Conservation (phyloP, 2,797 vertebrate species). For the Tympanoctomys barrerae region DNA sequence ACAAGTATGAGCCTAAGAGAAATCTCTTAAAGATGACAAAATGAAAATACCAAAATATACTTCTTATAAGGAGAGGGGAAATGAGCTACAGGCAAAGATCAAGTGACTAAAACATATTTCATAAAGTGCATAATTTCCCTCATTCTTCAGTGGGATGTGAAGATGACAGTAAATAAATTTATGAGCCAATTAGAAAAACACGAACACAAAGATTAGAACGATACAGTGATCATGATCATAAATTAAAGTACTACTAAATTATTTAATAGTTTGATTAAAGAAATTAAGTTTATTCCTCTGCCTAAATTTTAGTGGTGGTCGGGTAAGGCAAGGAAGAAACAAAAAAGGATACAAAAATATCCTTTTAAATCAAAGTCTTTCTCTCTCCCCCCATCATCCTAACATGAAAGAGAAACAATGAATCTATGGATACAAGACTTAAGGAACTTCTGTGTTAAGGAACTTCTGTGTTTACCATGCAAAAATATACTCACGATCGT, state of each 20-base stretch:
- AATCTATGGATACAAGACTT: neutral
- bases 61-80: neutral
- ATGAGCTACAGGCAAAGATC: neutral
- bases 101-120: slow-evolving; percentile 31
- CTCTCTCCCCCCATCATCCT: neutral
- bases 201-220: neutral
- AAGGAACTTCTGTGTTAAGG: slow-evolving; percentile 20
- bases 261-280: neutral
- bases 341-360: slow-evolving; percentile 3
- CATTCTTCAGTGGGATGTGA: slow-evolving; percentile 1
- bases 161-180: slow-evolving; percentile 34
- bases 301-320: slow-evolving; percentile 6
- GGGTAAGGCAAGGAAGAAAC: neutral
- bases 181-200: neutral
- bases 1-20: slow-evolving; percentile 44
- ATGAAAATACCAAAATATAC: neutral
- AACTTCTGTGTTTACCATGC: slow-evolving; percentile 28
- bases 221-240: slow-evolving; percentile 19
- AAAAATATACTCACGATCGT: slow-evolving; percentile 94
- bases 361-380: neutral
- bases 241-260: slow-evolving; percentile 33
- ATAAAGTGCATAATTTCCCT: slow-evolving; percentile 1
- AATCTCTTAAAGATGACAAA: slow-evolving; percentile 53
- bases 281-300: slow-evolving; percentile 16
- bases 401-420: slow-evolving; percentile 30